Base-by-base conservation (phyloP, 2,888 invertebrate species). In the Nomada ruficornis region DNA sequence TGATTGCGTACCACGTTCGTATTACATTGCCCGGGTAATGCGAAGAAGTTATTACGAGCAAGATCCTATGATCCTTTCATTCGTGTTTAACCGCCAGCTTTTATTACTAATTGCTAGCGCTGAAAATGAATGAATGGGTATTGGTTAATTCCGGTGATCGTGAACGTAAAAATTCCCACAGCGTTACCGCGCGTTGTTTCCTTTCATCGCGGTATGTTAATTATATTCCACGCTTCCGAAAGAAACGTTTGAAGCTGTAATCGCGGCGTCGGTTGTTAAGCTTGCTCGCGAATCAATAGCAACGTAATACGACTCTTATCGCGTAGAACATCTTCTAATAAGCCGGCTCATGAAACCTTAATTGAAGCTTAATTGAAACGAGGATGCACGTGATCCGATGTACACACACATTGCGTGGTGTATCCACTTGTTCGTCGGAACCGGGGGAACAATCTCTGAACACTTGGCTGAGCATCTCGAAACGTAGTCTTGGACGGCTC, bases 331-430 rank as follows among this genome's bases (percentile, higher is more conserved):
- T 77, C 80, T 59, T 55, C 23, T 57, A 71, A 84, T 84, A 84
- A 84, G 77, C 76, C 72, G 57, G 52, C 67, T 79, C 68, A 55
- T 60, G 68, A 68, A 82, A 70, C 73, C 73, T 65, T 86, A 86
- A 86, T 86, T 82, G 86, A 77, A 80, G 72, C 65, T 47, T 47
- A 47, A 47, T 47, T 47, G 47, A 47, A 47, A 11, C 13, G 55
- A 73, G 83, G 67, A 74, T 73, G 74, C 78, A 64, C 74, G 76
- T 62, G 76, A 77, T 84, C 65, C 60, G 42, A 63, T 52, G 69
- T 44, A 68, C 68, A 70, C 18, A 44, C 68, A 42, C 67, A 63
- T 65, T 62, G 42, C 50, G 70, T 36, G 20, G 23, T 65, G 62
- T 52, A 78, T 69, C 57, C 47, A 71, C 63, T 69, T 60, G 36